These are phyloP conservation scores for Diarsia rubi DNA, from an alignment of 2,888 invertebrate species.

Conservation along the genomic window DNA sequence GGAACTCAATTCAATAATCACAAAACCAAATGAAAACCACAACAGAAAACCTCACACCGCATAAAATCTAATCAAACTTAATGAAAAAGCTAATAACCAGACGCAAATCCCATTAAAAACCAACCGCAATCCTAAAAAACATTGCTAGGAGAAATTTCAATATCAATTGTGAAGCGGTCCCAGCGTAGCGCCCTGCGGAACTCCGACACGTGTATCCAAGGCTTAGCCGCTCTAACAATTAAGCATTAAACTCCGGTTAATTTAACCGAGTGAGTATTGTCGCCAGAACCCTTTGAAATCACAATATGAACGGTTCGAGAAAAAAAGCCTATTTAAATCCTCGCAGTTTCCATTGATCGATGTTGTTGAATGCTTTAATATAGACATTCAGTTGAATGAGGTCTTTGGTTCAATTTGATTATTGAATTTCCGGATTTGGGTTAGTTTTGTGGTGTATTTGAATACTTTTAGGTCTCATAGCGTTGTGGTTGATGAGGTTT, in stretches of 20 bases:
- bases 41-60: constrained; percentile 14
- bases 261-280: constrained; percentile 88
- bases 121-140: constrained; percentile 67
- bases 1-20: constrained; percentile 17
- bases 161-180: constrained; percentile 81
- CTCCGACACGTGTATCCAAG: constrained; percentile 87
- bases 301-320: constrained; percentile 83
- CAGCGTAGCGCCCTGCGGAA: constrained; percentile 77
- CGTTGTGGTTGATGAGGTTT: neutral
- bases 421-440: constrained; percentile 61
- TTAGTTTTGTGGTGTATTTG: constrained; percentile 55
- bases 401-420: constrained; percentile 65
- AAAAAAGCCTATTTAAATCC: constrained; percentile 85
- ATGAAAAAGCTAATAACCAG: constrained; percentile 63
- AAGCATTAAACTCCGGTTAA: constrained; percentile 90
- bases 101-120: constrained; percentile 68
- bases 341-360: constrained; percentile 75
- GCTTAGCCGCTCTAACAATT: constrained; percentile 90
- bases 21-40: constrained; percentile 18
- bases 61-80: constrained; percentile 52
- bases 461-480: constrained; percentile 38
- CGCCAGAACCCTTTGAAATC: constrained; percentile 86
- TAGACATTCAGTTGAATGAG: constrained; percentile 69
- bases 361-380: constrained; percentile 71
- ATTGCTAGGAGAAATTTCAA: constrained; percentile 79